Evolutionary conservation across 2,113 vertebrate species (phyloP).

Genomic region (Silurus meridionalis): DNA sequence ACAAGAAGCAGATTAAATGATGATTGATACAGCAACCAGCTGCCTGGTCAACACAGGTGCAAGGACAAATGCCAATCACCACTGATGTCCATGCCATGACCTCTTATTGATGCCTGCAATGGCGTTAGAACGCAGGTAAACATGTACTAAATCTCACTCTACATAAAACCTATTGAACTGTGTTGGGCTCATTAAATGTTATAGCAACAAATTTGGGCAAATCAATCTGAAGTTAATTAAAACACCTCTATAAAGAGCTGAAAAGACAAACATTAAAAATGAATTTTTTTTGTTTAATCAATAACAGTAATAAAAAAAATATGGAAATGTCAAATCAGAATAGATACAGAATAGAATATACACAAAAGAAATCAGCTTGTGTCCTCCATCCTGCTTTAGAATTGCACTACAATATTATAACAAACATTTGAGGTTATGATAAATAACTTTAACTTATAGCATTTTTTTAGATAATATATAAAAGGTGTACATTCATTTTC

Average conservation of each 20-base stretch:
- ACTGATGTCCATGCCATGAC: neutral
- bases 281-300: neutral
- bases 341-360: neutral
- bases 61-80: slow-evolving; percentile 7
- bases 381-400: neutral
- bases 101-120: neutral
- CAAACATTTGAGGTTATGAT: neutral
- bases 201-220: neutral
- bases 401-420: neutral
- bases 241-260: neutral
- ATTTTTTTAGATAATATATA: neutral
- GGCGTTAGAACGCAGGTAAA: neutral
- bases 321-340: neutral
- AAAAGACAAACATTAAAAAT: neutral
- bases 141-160: neutral
- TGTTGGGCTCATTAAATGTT: neutral
- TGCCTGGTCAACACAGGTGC: neutral
- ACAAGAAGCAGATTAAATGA: slow-evolving; percentile 7
- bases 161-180: neutral
- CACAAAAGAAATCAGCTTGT: neutral
- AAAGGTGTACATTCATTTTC: neutral
- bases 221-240: neutral
- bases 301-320: neutral
- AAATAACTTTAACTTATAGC: neutral
- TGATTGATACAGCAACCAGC: neutral